Percentiles rank a stretch among this genome's conserved stretches.
Conservation (phyloP, 2,888 invertebrate species). For the Drosophila aldrichi region DNA sequence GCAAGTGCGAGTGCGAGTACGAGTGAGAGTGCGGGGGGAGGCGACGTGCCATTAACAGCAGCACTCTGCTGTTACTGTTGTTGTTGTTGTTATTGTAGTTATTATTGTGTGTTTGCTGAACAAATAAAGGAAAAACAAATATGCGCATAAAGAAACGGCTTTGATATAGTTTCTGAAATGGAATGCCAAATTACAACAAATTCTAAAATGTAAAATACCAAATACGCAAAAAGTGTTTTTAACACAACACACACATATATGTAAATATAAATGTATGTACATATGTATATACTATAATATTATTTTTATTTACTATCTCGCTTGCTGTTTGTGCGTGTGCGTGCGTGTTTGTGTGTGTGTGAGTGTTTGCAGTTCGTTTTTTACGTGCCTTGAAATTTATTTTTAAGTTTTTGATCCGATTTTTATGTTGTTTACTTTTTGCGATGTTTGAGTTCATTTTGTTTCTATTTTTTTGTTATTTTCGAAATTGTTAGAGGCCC, state of each 20-base stretch:
- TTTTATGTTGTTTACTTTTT: constrained; percentile 76
- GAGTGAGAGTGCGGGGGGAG: constrained; percentile 11
- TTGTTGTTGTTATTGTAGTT: constrained; percentile 38
- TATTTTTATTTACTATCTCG: constrained; percentile 12
- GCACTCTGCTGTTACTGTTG: constrained; percentile 24
- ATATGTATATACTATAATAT: not conserved
- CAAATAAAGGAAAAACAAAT: constrained; percentile 56
- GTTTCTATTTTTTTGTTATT: constrained; percentile 25
- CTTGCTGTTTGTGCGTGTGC: not conserved
- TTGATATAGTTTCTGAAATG: constrained; percentile 31
- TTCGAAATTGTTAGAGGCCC: constrained; percentile 45
- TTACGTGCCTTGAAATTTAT: constrained; percentile 79
- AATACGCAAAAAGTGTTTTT: constrained; percentile 36
- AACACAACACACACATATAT: not conserved
- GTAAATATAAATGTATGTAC: not conserved
- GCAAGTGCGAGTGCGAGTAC: constrained; percentile 28
- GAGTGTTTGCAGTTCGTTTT: constrained; percentile 41
- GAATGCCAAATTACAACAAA: constrained; percentile 40
- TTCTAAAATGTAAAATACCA: constrained; percentile 45
- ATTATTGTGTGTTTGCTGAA: constrained; percentile 63
- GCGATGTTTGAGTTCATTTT: constrained; percentile 72
- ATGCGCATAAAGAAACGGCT: constrained; percentile 42
- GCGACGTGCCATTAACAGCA: constrained; percentile 38
- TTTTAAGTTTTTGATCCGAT: constrained; percentile 77
- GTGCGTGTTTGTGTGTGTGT: not conserved